Percentiles rank a stretch among this genome's conserved stretches.
Evolutionary conservation across 2,113 vertebrate species (phyloP).

Genomic region (Paralichthys olivaceus): DNA sequence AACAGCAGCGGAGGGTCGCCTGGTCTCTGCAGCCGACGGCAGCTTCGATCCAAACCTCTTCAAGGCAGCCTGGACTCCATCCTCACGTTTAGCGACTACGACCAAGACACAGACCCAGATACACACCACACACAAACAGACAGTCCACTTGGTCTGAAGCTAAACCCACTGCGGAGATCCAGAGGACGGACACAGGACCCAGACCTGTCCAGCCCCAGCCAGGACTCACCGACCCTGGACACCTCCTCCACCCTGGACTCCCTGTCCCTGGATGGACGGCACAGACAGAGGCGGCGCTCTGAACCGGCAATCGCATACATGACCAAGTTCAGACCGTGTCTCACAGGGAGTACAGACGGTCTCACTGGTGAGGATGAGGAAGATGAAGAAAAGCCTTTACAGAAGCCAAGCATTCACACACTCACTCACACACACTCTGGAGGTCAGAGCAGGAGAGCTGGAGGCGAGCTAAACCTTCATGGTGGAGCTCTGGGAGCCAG

Average conservation of each 20-base stretch:
- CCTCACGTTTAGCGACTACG: slow-evolving; percentile 89
- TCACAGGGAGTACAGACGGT: slow-evolving; percentile 77
- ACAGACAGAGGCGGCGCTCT: slow-evolving; percentile 82
- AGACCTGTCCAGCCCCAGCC: slow-evolving; percentile 2
- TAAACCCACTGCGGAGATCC: slow-evolving; percentile 43
- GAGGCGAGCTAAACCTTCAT: neutral
- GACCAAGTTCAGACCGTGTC: slow-evolving; percentile 44
- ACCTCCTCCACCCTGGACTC: slow-evolving; percentile 47
- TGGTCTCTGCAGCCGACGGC: slow-evolving; percentile 73
- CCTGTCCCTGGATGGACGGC: slow-evolving; percentile 53
- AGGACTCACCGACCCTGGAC: neutral
- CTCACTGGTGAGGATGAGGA: slow-evolving; percentile 69
- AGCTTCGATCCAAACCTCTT: slow-evolving; percentile 78
- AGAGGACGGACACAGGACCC: slow-evolving; percentile 38
- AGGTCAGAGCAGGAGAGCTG: neutral
- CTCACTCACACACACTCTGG: neutral
- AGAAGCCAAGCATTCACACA: neutral
- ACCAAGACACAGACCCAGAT: slow-evolving; percentile 81
- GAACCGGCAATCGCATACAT: slow-evolving; percentile 86
- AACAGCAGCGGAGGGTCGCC: slow-evolving; percentile 81
- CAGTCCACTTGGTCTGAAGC: neutral
- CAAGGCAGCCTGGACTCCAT: slow-evolving; percentile 93
- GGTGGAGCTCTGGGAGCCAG: slow-evolving; percentile 77
- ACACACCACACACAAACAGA: neutral
- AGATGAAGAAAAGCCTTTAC: slow-evolving; percentile 57